Evolutionary conservation across 2,888 invertebrate genomes (phyloP), one percentile per base, ranked within the genome.

Genomic region (Tupiocoris notatus): DNA sequence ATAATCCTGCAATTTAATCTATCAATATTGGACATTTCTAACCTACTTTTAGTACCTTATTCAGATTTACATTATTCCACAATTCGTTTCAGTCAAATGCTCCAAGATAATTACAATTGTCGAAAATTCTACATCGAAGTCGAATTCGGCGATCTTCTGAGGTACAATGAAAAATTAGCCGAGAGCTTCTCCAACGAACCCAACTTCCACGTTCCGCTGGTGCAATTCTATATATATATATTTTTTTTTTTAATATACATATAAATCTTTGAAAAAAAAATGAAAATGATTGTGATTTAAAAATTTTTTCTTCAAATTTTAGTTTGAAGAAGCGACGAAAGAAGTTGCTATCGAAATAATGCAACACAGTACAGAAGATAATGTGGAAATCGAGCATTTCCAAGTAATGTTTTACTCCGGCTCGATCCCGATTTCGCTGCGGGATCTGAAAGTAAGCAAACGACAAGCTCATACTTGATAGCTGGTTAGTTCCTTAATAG

Each of bases 291-390:
- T 59, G 17, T 18, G 59, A 59, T 7, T 59, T 59, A 18, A 7
- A 59, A 58, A 7, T 56, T 57, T 68, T 54, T 71, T 62, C 2
- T 21, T 71, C 24, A 17, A n/a, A n/a, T 23, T 75, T 22, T 77
- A 83, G 83, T 92, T 99, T 83, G 99, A 99, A 85, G 97, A 97
- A 84, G 98, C 98, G 56, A 96, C 96, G 0, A 94, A 90, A 83
- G 97, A 98, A 85, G 93, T 97, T 63, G 98, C 95, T 0, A 98
- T 98, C 88, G 98, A 98, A 85, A 86, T 99, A 20, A 98, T 98
- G 17, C 89, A 92, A 12, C 98, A 98, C 0, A 87, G 98, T 76
- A 94, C 96, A 0, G 92, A 92, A 82, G 94, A 92, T 0, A 95
- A 97, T 81, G 94, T 96, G 81, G 89, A 91, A 78, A 88, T 98